phyloP scores from a whole-genome alignment of 2,888 invertebrate species.

The Colletes collaris region DNA sequence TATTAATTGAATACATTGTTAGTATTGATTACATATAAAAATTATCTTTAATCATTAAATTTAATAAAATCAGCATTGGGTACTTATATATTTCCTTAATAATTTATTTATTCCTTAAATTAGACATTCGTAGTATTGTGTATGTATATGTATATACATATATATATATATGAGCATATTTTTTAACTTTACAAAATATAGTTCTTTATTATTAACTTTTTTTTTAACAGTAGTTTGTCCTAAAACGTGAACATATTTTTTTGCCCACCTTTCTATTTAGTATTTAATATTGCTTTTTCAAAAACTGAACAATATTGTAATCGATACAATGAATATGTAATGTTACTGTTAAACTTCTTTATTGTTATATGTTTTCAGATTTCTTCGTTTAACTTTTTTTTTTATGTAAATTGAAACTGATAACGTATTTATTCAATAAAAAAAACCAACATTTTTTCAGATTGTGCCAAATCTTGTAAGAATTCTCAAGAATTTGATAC shows the following conservation, averaged over 20 bases:
- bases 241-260: conserved; percentile 14
- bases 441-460: conserved; percentile 85
- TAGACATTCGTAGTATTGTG: not conserved
- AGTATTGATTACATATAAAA: not conserved
- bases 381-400: conserved; percentile 11
- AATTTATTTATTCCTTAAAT: not conserved
- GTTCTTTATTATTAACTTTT: not conserved
- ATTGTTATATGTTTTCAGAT: conserved; percentile 27
- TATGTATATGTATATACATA: not conserved
- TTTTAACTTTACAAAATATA: conserved; percentile 16
- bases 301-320: conserved; percentile 13
- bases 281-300: conserved; percentile 21
- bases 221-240: conserved; percentile 1
- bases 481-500: conserved; percentile 98
- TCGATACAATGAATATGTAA: conserved; percentile 2
- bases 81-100: not conserved
- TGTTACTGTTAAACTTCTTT: conserved; percentile 19
- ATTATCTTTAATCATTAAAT: not conserved
- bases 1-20: conserved; percentile 1
- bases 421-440: conserved; percentile 18
- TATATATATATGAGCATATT: not conserved
- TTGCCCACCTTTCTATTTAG: conserved; percentile 5
- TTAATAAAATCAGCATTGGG: not conserved
- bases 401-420: not conserved
- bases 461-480: conserved; percentile 99